These are phyloP conservation scores for Characodon lateralis DNA, from an alignment of 2,797 vertebrate genomes.

Conservation along the genomic window DNA sequence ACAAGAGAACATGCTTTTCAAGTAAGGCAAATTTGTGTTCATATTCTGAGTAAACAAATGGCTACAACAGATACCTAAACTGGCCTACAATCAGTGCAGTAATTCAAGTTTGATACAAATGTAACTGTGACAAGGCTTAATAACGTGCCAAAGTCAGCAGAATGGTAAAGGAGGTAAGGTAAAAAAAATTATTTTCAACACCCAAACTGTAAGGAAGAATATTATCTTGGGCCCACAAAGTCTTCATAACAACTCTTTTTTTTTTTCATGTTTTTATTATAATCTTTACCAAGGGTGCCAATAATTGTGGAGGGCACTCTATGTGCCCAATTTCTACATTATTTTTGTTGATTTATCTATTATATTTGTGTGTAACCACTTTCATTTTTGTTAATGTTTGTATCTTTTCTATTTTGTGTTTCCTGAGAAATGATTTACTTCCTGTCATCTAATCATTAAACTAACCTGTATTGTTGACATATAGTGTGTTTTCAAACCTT, in stretches of 20 bases:
- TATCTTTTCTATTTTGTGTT: slow-evolving; percentile 42
- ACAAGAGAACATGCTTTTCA: background rate
- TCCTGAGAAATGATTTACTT: slow-evolving; percentile 43
- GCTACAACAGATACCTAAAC: background rate
- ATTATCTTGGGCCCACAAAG: background rate
- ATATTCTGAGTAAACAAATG: background rate
- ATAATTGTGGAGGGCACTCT: background rate
- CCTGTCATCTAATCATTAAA: slow-evolving; percentile 17
- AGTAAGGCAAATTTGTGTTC: background rate
- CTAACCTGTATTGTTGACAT: background rate
- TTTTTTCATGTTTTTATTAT: background rate
- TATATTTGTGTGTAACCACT: slow-evolving; percentile 62
- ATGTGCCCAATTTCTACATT: slow-evolving; percentile 57
- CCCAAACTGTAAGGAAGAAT: background rate
- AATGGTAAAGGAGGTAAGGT: too few species aligned
- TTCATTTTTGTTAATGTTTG: slow-evolving; percentile 46
- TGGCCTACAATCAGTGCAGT: background rate
- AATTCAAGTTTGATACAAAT: background rate
- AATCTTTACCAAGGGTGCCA: slow-evolving; percentile 4
- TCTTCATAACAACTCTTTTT: background rate
- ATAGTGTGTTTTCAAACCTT: slow-evolving; percentile 21
- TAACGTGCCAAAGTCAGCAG: background rate
- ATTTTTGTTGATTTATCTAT: slow-evolving; percentile 48
- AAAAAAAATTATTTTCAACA: background rate
- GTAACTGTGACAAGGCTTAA: background rate